Evolutionary conservation across 2,797 vertebrate genomes (phyloP).

Genomic region (Masticophis lateralis): DNA sequence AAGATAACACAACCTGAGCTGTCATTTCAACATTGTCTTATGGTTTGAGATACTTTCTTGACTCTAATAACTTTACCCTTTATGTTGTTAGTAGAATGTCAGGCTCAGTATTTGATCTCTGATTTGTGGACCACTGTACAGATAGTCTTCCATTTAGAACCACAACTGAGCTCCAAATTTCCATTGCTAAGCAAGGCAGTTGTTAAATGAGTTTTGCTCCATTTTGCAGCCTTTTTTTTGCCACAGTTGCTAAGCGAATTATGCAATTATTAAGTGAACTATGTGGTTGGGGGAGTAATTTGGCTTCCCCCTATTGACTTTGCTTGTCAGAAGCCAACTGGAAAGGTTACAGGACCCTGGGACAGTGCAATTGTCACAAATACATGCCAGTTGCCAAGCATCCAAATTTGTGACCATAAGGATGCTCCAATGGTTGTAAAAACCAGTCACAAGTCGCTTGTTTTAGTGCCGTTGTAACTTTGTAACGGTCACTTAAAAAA

Average conservation of each 20-base stretch:
- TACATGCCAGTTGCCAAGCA: too few relatives aligned
- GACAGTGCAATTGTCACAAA: too few relatives aligned
- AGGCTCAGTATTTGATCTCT: background rate
- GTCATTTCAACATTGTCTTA: background rate
- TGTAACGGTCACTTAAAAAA: background rate
- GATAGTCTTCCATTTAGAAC: background rate
- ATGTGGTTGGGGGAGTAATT: background rate
- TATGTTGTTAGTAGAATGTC: background rate
- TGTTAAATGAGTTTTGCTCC: background rate
- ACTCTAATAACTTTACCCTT: background rate
- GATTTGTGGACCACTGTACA: background rate
- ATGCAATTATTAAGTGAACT: background rate
- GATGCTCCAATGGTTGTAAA: too few relatives aligned
- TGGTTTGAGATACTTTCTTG: background rate
- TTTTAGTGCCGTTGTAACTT: background rate
- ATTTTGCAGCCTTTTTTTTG: background rate
- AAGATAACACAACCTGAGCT: background rate
- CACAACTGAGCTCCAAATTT: background rate
- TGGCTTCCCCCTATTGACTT: background rate
- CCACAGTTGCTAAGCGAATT: background rate
- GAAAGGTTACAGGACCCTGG: too few relatives aligned
- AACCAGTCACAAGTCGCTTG: background rate
- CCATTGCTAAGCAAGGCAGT: background rate
- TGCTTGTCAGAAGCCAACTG: background rate
- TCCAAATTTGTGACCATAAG: too few relatives aligned